Base-by-base conservation (phyloP, 2,113 vertebrate genomes). In the Gallinago media region DNA sequence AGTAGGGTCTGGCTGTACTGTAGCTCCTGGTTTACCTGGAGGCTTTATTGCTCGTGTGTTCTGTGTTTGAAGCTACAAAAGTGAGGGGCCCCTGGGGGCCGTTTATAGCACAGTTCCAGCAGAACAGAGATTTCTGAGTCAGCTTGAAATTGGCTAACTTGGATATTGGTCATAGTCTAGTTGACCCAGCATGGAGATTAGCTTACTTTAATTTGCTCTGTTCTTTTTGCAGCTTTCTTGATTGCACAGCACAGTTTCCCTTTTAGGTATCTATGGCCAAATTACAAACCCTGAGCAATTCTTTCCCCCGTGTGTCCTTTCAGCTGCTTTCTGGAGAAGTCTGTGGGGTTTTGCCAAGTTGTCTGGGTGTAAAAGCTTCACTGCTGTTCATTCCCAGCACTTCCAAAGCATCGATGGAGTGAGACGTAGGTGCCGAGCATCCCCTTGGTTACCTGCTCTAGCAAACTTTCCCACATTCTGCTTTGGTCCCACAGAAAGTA, bases 351-450 rank as follows among this genome's bases (percentile, higher is more conserved):
- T 81, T 91, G 89, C 84, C 87, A 96, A 26, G n/a, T 8, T 91
- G 47, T 88, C 91, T 92, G 68, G 80, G 76, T 95, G 93, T 95
- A 87, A 91, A 92, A 94, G 83, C 86, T 95, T 87, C 85, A 73
- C 66, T 85, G 49, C 25, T 59, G n/a, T 62, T 95, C 82, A 16
- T 83, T 65, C 55, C 68, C 80, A 72, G 70, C 61, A 12, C 73
- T 89, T 88, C 63, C 46, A 38, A 66, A 94, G 89, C 67, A 83
- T 95, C 85, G 95, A 84, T 91, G 89, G 67, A 88, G 89, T 44
- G 86, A 95, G 49, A 94, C 5, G 1, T 34, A 47, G 91, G 66
- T 68, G 73, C 55, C 42, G 89, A 92, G 52, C 93, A 92, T 84
- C 68, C 38, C 23, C 40, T 42, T 56, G 42, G 34, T 78, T 50